Conservation (phyloP, 2,113 vertebrate species). For the Terrapene triunguis region DNA sequence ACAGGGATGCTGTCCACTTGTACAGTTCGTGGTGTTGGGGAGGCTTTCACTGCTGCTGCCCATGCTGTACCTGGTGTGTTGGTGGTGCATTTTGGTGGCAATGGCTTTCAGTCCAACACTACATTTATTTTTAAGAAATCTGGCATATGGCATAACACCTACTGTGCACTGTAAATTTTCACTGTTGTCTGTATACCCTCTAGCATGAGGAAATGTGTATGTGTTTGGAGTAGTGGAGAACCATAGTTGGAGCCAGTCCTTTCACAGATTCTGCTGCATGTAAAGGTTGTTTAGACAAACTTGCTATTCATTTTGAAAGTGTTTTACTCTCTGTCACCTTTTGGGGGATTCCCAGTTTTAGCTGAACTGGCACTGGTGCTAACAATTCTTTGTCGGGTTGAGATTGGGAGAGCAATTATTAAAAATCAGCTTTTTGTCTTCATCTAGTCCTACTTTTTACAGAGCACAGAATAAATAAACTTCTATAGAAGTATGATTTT, state of each 20-base stretch:
- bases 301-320: not conserved
- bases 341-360: not conserved
- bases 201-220: not conserved
- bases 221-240: not conserved
- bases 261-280: not conserved
- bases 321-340: not conserved
- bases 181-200: not conserved
- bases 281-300: not conserved
- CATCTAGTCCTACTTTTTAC: not conserved
- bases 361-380: not conserved
- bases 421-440: not conserved
- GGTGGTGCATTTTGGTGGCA: not conserved
- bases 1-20: not conserved
- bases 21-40: not conserved
- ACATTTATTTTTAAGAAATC: not conserved
- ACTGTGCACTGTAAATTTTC: not conserved
- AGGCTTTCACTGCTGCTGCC: not conserved
- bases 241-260: not conserved
- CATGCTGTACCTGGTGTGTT: rapidly evolving
- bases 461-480: not conserved
- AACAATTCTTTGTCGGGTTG: not conserved
- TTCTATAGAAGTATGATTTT: not conserved
- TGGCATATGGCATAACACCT: not conserved
- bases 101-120: not conserved
- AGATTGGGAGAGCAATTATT: not conserved